Conservation (phyloP, 2,888 invertebrate genomes). For the Synergus gifuensis region DNA sequence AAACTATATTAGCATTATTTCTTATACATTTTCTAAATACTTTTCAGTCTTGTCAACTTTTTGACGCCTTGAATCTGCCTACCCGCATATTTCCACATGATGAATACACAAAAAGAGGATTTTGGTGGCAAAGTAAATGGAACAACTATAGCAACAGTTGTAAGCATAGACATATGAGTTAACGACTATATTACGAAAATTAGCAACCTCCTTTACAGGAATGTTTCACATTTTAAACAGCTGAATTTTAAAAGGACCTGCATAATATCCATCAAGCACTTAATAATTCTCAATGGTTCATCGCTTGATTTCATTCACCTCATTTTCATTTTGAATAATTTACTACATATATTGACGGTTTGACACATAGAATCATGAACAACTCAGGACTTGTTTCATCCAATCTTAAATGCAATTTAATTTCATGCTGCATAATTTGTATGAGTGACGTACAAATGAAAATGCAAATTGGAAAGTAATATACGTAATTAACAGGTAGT, state of each 20-base stretch:
- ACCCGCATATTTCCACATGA: not conserved
- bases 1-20: not conserved
- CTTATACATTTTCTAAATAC: not conserved
- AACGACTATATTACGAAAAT: conserved; percentile 6
- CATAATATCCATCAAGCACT: not conserved
- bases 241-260: not conserved
- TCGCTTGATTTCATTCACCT: not conserved
- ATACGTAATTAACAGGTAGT: not conserved
- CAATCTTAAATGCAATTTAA: not conserved
- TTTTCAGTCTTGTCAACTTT: not conserved
- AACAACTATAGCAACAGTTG: not conserved
- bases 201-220: not conserved
- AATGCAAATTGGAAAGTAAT: not conserved
- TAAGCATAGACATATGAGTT: not conserved
- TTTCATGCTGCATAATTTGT: not conserved
- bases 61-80: not conserved
- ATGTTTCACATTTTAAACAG: not conserved
- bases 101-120: not conserved
- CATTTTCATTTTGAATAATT: not conserved
- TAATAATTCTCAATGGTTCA: not conserved
- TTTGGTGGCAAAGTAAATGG: not conserved
- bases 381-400: not conserved
- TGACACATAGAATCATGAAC: too few species aligned
- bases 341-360: not conserved
- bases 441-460: not conserved